Evolutionary conservation across 2,113 vertebrate species (phyloP).

Genomic region (Eulemur macaco): DNA sequence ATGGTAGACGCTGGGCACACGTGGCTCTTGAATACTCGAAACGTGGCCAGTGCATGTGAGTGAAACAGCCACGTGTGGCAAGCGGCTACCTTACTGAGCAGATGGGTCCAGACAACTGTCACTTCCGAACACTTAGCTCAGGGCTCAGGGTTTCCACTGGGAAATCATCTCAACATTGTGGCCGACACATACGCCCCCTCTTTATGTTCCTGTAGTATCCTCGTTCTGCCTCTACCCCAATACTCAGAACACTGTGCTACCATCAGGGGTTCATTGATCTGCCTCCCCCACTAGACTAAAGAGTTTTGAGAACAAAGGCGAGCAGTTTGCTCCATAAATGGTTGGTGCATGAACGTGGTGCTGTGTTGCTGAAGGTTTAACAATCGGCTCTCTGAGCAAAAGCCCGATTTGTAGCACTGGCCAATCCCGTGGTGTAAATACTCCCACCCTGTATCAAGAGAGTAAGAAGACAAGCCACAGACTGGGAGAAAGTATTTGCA

Average conservation of each 20-base stretch:
- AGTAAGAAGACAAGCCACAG: background rate
- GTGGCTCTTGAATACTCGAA: background rate
- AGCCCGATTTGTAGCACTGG: background rate
- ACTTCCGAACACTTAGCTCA: background rate
- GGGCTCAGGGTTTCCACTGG: background rate
- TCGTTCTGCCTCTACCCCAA: background rate
- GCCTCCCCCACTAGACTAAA: background rate
- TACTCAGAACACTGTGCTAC: background rate
- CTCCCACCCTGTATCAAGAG: background rate
- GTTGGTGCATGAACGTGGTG: background rate
- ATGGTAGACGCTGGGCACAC: background rate
- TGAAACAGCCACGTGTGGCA: background rate
- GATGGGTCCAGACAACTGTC: background rate
- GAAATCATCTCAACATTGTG: background rate
- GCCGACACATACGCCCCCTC: background rate
- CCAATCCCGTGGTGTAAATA: background rate
- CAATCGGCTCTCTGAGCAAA: background rate
- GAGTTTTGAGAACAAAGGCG: background rate
- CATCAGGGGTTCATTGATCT: background rate
- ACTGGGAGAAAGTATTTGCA: background rate
- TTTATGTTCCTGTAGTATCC: background rate
- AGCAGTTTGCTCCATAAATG: background rate
- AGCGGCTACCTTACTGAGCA: background rate
- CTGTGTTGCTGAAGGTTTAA: background rate
- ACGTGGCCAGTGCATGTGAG: background rate